Evolutionary conservation across 2,888 invertebrate genomes (phyloP).

Genomic region (Alitta virens): DNA sequence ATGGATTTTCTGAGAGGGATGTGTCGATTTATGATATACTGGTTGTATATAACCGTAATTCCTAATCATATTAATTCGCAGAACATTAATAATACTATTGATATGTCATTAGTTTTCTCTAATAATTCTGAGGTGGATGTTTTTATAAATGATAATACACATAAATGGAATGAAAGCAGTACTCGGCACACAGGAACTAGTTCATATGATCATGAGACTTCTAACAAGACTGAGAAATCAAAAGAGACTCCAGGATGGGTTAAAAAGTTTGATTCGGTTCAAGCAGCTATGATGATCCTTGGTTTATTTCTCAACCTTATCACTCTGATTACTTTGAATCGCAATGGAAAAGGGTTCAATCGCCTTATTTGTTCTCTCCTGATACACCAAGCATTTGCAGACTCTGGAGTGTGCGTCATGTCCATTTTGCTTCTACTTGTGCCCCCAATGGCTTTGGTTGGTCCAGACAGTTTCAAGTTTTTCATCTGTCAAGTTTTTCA

Average conservation of each 20-base stretch:
- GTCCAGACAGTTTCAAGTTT: not conserved
- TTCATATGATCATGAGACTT: no score
- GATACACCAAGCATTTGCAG: not conserved
- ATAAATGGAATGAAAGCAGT: no score
- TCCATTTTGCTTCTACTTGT: not conserved
- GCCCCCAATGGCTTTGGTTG: not conserved
- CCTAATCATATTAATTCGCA: no score
- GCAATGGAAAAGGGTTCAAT: not conserved
- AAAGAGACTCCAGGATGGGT: slow-evolving; percentile 1
- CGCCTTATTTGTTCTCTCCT: not conserved
- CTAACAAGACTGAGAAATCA: not conserved
- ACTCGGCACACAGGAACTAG: no score
- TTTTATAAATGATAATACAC: no score
- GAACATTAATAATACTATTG: no score
- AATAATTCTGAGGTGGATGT: no score
- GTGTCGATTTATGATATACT: no score
- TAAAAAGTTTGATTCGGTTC: slow-evolving; percentile 20
- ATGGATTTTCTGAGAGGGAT: no score
- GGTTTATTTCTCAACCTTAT: not conserved
- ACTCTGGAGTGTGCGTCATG: not conserved
- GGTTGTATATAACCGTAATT: no score
- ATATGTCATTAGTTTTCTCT: no score
- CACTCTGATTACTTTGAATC: not conserved
- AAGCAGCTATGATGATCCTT: slow-evolving; percentile 5
- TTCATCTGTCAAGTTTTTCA: not conserved